A percentile compares a stretch with the other conserved stretches of the same genome.
Conservation (phyloP, 2,888 invertebrate genomes). For the Drosophila macrothrix region DNA sequence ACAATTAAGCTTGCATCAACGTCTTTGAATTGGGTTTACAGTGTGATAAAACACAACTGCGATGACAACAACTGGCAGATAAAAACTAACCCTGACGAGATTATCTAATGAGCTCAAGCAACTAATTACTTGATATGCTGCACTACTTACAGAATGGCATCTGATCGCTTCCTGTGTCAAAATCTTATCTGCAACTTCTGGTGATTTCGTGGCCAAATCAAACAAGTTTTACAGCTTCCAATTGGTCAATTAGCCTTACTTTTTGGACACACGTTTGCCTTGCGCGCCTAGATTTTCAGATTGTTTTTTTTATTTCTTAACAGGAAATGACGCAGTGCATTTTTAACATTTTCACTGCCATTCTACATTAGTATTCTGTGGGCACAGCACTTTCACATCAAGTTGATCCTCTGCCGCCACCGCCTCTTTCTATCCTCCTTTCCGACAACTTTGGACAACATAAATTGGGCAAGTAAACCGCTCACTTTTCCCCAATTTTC, state of each 20-base stretch:
- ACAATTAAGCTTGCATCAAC: slow-evolving; percentile 44
- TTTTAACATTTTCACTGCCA: slow-evolving; percentile 41
- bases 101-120: slow-evolving; percentile 7
- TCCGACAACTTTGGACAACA: slow-evolving; percentile 64
- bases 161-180: slow-evolving; percentile 1
- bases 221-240: slow-evolving; percentile 23
- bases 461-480: slow-evolving; percentile 75
- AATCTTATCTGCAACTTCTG: background rate
- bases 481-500: slow-evolving; percentile 75
- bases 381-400: slow-evolving; percentile 69
- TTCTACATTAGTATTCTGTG: slow-evolving; percentile 60
- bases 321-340: slow-evolving; percentile 62
- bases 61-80: slow-evolving; percentile 2
- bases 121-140: background rate
- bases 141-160: background rate
- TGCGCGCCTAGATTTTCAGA: slow-evolving; percentile 15
- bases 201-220: background rate
- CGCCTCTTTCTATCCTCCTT: slow-evolving; percentile 60
- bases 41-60: background rate
- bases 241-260: slow-evolving; percentile 10
- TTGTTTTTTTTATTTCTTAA: slow-evolving; percentile 19
- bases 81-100: slow-evolving; percentile 7
- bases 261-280: slow-evolving; percentile 16
- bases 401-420: slow-evolving; percentile 35
- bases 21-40: slow-evolving; percentile 32